phyloP scores from a whole-genome alignment of 2,888 invertebrate genomes.

The Drosophila nr. fundita region DNA sequence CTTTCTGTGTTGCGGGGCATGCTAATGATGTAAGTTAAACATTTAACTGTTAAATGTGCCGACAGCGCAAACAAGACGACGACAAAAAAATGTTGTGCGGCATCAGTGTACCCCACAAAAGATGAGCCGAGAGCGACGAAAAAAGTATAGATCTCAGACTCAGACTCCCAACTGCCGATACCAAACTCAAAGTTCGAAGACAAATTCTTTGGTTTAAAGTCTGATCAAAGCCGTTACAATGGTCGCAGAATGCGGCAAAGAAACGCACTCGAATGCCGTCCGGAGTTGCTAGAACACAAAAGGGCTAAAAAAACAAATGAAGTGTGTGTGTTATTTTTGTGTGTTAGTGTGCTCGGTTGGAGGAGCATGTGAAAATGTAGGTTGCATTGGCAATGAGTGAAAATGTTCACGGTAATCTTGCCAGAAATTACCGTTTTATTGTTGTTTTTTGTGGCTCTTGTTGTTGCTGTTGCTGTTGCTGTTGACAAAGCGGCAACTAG shows the following conservation, averaged over 20 bases:
- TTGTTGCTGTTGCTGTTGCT: conserved; percentile 35
- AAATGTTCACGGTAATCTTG: conserved; percentile 73
- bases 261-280: conserved; percentile 53
- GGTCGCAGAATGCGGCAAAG: conserved; percentile 65
- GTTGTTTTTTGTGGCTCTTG: conserved; percentile 25
- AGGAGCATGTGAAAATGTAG: conserved; percentile 68
- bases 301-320: conserved; percentile 48
- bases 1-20: conserved; percentile 44
- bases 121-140: conserved; percentile 42
- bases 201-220: conserved; percentile 10
- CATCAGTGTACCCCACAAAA: conserved; percentile 44
- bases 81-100: conserved; percentile 29
- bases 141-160: conserved; percentile 34
- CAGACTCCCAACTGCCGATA: conserved; percentile 4
- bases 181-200: conserved; percentile 13
- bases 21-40: conserved; percentile 79
- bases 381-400: conserved; percentile 75
- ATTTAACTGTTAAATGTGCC: conserved; percentile 77
- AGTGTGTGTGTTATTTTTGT: conserved; percentile 1
- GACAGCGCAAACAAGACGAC: conserved; percentile 62
- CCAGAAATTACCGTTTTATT: conserved; percentile 71
- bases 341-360: conserved; percentile 10
- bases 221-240: conserved; percentile 76
- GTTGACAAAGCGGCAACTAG: conserved; percentile 71
- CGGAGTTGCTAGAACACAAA: conserved; percentile 31